Percentiles rank a stretch among this genome's conserved stretches.
phyloP scores from a whole-genome alignment of 2,888 invertebrate genomes.

The Hypselothyrea guttata region DNA sequence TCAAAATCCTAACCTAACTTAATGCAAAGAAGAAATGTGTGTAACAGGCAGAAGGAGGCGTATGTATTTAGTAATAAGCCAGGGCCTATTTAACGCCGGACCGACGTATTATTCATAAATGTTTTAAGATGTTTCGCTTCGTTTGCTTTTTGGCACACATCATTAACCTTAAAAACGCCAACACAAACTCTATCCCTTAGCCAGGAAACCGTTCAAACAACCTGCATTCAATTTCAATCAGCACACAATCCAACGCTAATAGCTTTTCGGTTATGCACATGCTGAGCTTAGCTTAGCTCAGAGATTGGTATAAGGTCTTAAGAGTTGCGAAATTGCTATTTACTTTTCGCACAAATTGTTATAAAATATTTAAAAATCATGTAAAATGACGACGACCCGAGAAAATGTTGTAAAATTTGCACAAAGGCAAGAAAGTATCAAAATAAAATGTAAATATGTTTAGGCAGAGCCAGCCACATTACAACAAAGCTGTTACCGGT shows the following conservation, averaged over 20 bases:
- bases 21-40: no score
- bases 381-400: slow-evolving; percentile 20
- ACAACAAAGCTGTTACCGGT: slow-evolving; percentile 10
- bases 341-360: slow-evolving; percentile 63
- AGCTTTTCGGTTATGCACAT: slow-evolving; percentile 40
- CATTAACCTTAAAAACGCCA: slow-evolving; percentile 60
- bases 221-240: slow-evolving; percentile 60
- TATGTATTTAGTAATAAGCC: no score
- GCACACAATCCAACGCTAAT: slow-evolving; percentile 51
- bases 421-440: neutral
- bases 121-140: slow-evolving; percentile 50
- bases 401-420: slow-evolving; percentile 5
- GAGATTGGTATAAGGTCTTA: neutral
- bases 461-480: slow-evolving; percentile 33
- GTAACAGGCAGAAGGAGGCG: no score
- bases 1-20: no score
- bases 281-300: neutral
- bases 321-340: slow-evolving; percentile 39
- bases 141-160: slow-evolving; percentile 57
- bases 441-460: slow-evolving; percentile 43
- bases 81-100: slow-evolving; percentile 7
- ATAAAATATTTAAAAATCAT: slow-evolving; percentile 74
- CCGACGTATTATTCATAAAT: slow-evolving; percentile 22
- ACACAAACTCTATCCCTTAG: slow-evolving; percentile 2
- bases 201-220: slow-evolving; percentile 47